Evolutionary conservation across 2,113 vertebrate species (phyloP).

Genomic region (Podarcis raffonei): DNA sequence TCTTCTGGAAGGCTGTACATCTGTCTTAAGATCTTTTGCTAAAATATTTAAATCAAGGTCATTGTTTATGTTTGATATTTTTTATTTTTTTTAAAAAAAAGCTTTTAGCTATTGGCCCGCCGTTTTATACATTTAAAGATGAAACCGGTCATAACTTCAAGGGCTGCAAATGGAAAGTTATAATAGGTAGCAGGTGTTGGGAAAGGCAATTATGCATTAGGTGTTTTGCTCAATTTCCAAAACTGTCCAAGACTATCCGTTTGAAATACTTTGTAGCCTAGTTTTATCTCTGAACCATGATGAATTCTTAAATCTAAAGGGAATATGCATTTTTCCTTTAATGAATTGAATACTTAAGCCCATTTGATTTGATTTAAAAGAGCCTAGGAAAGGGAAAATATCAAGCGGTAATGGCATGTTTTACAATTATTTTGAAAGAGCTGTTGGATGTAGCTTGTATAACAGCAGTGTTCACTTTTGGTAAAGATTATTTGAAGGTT

Average conservation of each 20-base stretch:
- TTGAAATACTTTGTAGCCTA: constrained; percentile 50
- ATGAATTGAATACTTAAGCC: constrained; percentile 54
- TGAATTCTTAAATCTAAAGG: constrained; percentile 51
- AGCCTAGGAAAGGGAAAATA: constrained; percentile 20
- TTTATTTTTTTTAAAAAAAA: background rate
- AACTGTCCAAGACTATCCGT: constrained; percentile 59
- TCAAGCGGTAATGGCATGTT: background rate
- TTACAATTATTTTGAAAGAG: background rate
- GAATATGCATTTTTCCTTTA: constrained; percentile 53
- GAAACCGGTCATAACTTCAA: constrained; percentile 53
- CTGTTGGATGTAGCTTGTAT: background rate
- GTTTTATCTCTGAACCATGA: constrained; percentile 48
- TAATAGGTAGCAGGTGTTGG: constrained; percentile 68
- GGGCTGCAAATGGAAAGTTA: constrained; percentile 55
- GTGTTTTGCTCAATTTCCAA: constrained; percentile 60
- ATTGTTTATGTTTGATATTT: constrained; percentile 53
- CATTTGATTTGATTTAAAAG: constrained; percentile 49
- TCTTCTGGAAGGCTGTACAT: constrained; percentile 63
- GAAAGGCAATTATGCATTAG: constrained; percentile 56
- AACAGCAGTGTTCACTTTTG: background rate
- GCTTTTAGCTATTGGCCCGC: constrained; percentile 49
- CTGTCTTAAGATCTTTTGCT: constrained; percentile 57
- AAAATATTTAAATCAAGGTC: constrained; percentile 56
- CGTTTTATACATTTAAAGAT: constrained; percentile 51
- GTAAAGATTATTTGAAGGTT: constrained; percentile 10